These are phyloP conservation scores for Stictonetta naevosa DNA, from an alignment of 2,113 vertebrate genomes.

Conservation along the genomic window DNA sequence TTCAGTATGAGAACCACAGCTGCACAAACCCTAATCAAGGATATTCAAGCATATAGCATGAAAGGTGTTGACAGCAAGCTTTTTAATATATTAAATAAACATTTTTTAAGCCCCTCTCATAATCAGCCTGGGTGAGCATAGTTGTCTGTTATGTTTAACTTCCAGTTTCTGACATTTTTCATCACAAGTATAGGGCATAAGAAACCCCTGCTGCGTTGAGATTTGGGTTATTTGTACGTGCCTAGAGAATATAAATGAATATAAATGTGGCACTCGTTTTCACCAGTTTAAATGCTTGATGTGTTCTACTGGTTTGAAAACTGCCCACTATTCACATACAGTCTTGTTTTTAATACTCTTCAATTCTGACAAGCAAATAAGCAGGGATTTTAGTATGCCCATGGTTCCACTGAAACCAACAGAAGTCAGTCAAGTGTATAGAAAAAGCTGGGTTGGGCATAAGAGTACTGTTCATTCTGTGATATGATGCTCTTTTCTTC, in stretches of 20 bases:
- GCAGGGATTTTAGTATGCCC: not conserved
- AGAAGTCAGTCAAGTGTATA: not conserved
- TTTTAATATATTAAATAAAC: constrained; percentile 62
- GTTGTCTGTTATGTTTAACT: constrained; percentile 33
- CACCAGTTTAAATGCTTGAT: not conserved
- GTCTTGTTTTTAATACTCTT: not conserved
- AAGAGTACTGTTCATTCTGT: not conserved
- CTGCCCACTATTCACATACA: not conserved
- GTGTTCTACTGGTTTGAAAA: not conserved
- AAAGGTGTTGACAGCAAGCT: constrained; percentile 44
- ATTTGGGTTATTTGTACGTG: not conserved
- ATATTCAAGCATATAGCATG: constrained; percentile 49
- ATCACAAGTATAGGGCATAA: not conserved
- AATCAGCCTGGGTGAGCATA: constrained; percentile 11
- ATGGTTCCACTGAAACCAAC: not conserved
- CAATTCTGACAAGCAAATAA: not conserved
- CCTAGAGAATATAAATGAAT: not conserved
- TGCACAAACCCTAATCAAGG: constrained; percentile 59
- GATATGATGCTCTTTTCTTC: not conserved
- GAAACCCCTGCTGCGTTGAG: not conserved
- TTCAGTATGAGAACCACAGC: constrained; percentile 60
- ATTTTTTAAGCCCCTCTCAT: constrained; percentile 40
- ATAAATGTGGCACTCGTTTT: not conserved
- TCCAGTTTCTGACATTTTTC: constrained; percentile 32
- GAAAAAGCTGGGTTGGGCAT: not conserved